Evolutionary conservation across 2,888 invertebrate species (phyloP).

Genomic region (Coronaproctus castanopsis): DNA sequence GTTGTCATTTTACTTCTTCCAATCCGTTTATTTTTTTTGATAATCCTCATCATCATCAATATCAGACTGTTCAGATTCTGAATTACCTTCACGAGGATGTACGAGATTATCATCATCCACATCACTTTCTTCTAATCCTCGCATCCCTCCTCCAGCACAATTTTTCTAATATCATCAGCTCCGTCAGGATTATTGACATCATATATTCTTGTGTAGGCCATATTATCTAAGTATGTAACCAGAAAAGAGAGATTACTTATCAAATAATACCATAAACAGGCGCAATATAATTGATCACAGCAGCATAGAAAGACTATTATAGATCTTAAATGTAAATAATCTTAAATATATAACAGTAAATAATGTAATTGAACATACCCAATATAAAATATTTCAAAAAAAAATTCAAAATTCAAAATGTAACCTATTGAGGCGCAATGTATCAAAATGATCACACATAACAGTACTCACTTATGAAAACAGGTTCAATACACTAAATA

Average conservation of each 20-base stretch:
- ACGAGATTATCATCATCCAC: background rate
- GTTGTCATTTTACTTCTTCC: background rate
- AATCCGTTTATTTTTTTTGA: background rate
- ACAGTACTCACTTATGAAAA: background rate
- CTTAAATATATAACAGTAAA: background rate
- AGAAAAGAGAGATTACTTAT: background rate
- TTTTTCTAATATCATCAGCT: background rate
- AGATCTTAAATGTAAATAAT: background rate
- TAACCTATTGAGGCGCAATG: background rate
- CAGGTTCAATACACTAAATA: background rate
- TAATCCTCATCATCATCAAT: background rate
- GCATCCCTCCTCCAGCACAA: background rate
- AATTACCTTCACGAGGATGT: background rate
- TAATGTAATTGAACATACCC: background rate
- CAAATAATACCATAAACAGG: background rate
- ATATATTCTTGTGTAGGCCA: background rate
- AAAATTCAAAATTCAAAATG: background rate
- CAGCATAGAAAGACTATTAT: background rate
- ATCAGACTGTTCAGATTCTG: background rate
- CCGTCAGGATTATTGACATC: background rate
- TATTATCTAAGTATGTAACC: background rate
- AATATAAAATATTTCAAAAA: background rate
- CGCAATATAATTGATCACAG: no score
- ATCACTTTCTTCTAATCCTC: background rate
- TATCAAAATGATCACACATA: background rate